Conservation (phyloP, 2,113 vertebrate genomes). For the Atlantisia rogersi region DNA sequence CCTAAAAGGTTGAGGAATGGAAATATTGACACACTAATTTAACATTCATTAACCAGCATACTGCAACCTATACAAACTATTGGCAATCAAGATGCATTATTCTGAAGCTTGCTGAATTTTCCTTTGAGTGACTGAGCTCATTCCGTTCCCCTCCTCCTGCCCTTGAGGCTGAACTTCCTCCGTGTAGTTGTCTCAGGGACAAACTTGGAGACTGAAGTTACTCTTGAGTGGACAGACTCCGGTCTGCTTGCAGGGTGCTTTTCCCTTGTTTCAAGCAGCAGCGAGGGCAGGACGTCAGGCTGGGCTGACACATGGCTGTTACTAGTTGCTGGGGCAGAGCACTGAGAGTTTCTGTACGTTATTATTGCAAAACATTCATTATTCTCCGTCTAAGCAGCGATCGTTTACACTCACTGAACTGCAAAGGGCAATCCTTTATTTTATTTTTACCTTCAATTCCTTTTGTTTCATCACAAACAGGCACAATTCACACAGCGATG, state of each 20-base stretch:
- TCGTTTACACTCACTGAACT: too few relatives aligned
- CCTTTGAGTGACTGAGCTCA: neutral
- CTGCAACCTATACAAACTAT: neutral
- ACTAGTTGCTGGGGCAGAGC: neutral
- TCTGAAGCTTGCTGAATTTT: slow-evolving; percentile 14
- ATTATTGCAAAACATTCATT: neutral
- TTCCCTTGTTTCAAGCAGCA: neutral
- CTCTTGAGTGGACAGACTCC: neutral
- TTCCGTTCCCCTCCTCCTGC: neutral
- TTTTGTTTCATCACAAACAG: neutral
- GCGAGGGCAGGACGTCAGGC: neutral
- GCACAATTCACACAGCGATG: neutral
- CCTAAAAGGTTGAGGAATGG: slow-evolving; percentile 10
- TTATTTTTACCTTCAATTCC: neutral
- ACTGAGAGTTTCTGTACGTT: neutral
- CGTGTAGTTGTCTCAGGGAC: neutral
- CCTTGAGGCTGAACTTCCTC: neutral
- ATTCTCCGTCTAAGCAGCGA: neutral
- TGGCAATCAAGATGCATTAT: neutral
- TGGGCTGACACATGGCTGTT: neutral
- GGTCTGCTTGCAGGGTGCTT: neutral
- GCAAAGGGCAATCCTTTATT: neutral
- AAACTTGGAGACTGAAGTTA: neutral
- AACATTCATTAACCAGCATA: neutral
- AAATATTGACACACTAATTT: slow-evolving; percentile 17